Evolutionary conservation across 2,888 invertebrate species (phyloP), one percentile per base, ranked within the genome.

Genomic region (Chrysopilus asiliformis): DNA sequence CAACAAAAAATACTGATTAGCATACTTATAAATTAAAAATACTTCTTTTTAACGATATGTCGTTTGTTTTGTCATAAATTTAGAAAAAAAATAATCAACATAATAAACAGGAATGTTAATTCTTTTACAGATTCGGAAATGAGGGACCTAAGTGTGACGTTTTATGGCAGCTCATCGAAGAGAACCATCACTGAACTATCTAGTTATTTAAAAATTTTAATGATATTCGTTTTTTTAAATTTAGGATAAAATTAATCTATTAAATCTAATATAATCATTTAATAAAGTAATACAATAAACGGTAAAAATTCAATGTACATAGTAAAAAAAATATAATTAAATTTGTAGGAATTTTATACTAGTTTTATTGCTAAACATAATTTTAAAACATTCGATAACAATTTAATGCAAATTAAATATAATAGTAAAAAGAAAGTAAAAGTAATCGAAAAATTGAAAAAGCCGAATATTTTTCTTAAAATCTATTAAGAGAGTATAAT

Each of bases 121-220:
- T 20, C 32, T 8, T 18, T 47, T 49, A 12, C 53, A 63, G 63
- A 63, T 52, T 59, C 59, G 39, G 64, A 63, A 51, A 63, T 63
- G 62, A 54, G 63, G 9, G 64, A 62, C 41, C 53, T 63, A 41
- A 59, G 64, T 40, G 63, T 63, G 8, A 63, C 61, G 5, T 63
- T 57, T 43, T 63, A 64, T 42, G 59, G 60, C 33, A 41, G 33
- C 37, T 24, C 34, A 27, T 25, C 39, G 18, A 32, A 3, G 7
- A 26, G 37, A 18, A 37, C 26, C 5, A 8, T n/a, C 12, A n/a
- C 26, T 32, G 14, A 14, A 22, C 16, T 32, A 20, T 30, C 19
- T 9, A 19, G 4, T 15, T 13, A 14, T 15, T 14, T 39, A 28
- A 29, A 26, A 32, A 36, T 9, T 30, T 17, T 41, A 33, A 29